Evolutionary conservation across 2,888 invertebrate species (phyloP), one percentile per base, ranked within the genome.

Genomic region (Seira musarum): DNA sequence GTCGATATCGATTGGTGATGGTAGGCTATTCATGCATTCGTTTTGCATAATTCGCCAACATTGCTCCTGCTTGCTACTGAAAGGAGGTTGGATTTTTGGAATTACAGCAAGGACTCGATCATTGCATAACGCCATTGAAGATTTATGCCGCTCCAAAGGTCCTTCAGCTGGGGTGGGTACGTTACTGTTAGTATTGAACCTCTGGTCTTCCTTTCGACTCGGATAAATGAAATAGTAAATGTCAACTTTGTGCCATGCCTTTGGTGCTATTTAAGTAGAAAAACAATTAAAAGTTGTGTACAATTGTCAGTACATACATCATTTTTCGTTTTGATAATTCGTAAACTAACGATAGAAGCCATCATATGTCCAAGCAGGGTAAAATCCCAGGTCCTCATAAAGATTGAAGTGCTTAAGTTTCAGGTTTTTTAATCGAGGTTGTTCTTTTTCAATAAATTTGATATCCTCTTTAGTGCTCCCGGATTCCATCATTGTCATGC

Each of bases 1-100:
- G 3, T 49, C 6, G 49, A 49, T 49, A 60, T 60, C 22, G 60
- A 60, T 60, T 8, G 60, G 60, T 19, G 60, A 60, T 19, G 60
- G 60, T 3, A 60, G 22, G n/a, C 19, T 21, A 5, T 5, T 21
- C 2, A 5, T 5, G 60, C 60, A 60, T 21, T 60, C 60, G 21
- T 60, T 60, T 5, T 60, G 60, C 1, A 60, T 21, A 3, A 5
- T 60, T 8, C 21, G 2, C 13, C 13, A 5, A 21, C 60, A 60
- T 21, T 21, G 19, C 13, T 22, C 22, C 10, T 21, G 3, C 60
- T 60, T 60, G 8, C n/a, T 21, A 2, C 2, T 60, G 21, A 15
- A 8, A 21, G 19, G 6, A 60, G 10, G 15, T n/a, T 49, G 3
- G 15, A n/a, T 13, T 19, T 22, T 21, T 21, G 10, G 2, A 5